These are phyloP conservation scores for Darevskia nairensis DNA, from an alignment of 2,797 vertebrate genomes.

Conservation along the genomic window DNA sequence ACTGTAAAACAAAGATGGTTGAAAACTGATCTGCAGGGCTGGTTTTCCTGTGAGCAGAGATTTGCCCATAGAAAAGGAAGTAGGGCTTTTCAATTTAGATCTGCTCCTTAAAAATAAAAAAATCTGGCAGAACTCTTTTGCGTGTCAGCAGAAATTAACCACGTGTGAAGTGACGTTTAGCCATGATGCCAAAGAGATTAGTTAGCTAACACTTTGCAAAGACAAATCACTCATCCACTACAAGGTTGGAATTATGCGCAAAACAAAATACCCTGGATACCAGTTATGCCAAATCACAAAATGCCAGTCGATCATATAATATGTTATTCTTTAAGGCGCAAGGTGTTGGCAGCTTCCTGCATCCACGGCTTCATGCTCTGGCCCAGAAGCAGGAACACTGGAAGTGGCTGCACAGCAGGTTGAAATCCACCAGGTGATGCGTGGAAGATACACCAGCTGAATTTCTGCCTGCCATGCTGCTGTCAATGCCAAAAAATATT, in stretches of 20 bases:
- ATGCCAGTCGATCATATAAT: background rate
- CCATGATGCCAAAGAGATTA: background rate
- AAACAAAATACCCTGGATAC: background rate
- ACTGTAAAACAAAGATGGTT: too few species aligned
- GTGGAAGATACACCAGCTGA: background rate
- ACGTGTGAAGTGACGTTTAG: background rate
- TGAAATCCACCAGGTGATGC: background rate
- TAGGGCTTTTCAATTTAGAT: background rate
- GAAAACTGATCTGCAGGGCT: too few species aligned
- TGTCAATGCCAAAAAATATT: background rate
- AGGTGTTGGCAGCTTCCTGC: background rate
- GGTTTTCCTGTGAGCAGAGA: too few species aligned
- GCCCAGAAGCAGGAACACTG: background rate
- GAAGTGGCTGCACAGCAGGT: background rate
- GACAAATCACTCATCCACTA: slow-evolving; percentile 2
- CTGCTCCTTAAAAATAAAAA: background rate
- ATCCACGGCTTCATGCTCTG: background rate
- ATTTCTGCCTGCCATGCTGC: background rate
- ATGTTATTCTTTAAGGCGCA: slow-evolving; percentile 2
- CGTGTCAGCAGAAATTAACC: background rate
- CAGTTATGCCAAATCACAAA: slow-evolving; percentile 6
- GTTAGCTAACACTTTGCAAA: slow-evolving; percentile 9
- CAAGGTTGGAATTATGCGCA: background rate
- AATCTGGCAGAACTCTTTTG: background rate
- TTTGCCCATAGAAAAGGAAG: background rate